These are phyloP conservation scores for Cosmia trapezina DNA, from an alignment of 2,888 invertebrate genomes.

Conservation along the genomic window DNA sequence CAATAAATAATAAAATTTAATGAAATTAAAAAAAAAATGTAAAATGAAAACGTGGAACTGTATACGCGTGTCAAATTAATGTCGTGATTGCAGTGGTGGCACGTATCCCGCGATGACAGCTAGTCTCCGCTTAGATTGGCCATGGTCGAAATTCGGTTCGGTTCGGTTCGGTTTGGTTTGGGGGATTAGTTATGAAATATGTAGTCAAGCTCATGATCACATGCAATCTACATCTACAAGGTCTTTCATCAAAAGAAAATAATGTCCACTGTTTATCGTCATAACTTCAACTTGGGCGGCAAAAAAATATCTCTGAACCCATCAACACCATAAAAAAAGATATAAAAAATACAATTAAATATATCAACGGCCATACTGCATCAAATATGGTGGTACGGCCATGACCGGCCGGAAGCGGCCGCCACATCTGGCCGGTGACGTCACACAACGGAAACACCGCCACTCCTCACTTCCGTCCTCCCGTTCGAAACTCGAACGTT, in stretches of 20 bases:
- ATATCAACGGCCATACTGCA: slow-evolving; percentile 43
- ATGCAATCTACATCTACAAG: not conserved
- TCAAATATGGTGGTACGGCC: slow-evolving; percentile 62
- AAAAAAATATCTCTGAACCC: slow-evolving; percentile 2
- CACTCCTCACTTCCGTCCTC: slow-evolving; percentile 67
- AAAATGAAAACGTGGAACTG: no score
- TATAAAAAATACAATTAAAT: slow-evolving; percentile 51
- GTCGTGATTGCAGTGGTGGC: no score
- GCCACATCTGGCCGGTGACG: slow-evolving; percentile 80
- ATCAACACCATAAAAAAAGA: slow-evolving; percentile 21
- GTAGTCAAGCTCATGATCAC: not conserved
- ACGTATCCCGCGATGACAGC: no score
- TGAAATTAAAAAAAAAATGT: no score
- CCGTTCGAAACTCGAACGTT: slow-evolving; percentile 57
- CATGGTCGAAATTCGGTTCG: no score
- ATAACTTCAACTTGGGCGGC: not conserved
- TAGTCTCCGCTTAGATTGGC: no score
- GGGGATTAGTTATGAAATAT: no score
- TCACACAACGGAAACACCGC: slow-evolving; percentile 75
- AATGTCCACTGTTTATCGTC: not conserved
- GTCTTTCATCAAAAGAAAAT: not conserved
- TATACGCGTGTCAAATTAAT: no score
- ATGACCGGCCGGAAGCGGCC: slow-evolving; percentile 74
- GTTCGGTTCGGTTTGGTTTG: no score
- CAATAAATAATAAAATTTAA: no score